A percentile compares a stretch with the other conserved stretches of the same genome.
phyloP scores from a whole-genome alignment of 2,113 vertebrate species.

The Eonycteris spelaea region DNA sequence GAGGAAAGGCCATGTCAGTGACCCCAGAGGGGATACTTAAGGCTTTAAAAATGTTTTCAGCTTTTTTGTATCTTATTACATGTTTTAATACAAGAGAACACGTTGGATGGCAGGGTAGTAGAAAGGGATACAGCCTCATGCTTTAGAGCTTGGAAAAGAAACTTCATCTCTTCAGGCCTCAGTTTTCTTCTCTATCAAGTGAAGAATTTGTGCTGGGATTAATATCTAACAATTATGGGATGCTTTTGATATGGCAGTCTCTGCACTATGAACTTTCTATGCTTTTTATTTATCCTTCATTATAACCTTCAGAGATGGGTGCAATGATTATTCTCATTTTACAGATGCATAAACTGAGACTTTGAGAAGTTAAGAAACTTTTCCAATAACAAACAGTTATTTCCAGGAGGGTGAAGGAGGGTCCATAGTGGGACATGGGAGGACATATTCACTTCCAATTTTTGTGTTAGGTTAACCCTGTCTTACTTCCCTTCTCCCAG shows the following conservation, averaged over 20 bases:
- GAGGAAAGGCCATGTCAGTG: background rate
- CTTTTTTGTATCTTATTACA: background rate
- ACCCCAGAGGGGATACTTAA: background rate
- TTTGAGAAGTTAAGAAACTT: background rate
- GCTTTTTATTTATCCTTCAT: background rate
- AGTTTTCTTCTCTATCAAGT: background rate
- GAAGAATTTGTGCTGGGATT: background rate
- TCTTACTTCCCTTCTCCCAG: background rate
- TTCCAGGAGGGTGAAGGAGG: background rate
- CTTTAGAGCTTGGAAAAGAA: background rate
- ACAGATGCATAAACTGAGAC: background rate
- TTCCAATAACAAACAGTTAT: background rate
- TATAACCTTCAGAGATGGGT: background rate
- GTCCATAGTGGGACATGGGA: accelerated
- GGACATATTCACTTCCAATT: background rate
- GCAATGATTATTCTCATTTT: background rate
- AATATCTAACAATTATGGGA: background rate
- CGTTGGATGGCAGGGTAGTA: background rate
- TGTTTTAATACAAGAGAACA: background rate
- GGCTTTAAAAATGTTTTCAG: background rate
- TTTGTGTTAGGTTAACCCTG: background rate
- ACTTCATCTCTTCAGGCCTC: background rate
- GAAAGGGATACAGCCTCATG: background rate
- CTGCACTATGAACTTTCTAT: background rate
- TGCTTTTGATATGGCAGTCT: background rate